Conservation (phyloP, 2,888 invertebrate genomes). For the Rugalucina vietnamica region DNA sequence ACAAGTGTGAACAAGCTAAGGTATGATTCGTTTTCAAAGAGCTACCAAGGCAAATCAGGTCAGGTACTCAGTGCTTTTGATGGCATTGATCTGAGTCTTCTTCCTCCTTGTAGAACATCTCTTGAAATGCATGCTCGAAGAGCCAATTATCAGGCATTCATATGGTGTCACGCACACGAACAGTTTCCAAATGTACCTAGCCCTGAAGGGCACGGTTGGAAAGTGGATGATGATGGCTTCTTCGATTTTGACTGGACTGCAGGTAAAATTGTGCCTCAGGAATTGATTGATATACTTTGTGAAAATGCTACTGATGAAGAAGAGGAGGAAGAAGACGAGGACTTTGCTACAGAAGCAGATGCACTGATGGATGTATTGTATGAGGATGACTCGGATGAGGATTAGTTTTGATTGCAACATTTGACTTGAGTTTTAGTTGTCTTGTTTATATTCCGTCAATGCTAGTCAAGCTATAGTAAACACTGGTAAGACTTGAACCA, state of each 20-base stretch:
- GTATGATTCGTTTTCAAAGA: conserved; percentile 21
- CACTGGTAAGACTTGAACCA: no score
- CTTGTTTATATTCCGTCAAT: no score
- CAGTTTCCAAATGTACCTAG: conserved; percentile 15
- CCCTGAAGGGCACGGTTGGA: conserved; percentile 31
- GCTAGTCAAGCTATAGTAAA: no score
- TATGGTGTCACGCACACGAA: conserved; percentile 37
- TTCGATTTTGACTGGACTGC: not conserved
- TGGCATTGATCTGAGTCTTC: conserved; percentile 44
- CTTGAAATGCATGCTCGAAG: conserved; percentile 38
- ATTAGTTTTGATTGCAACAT: not conserved
- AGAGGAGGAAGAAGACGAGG: not conserved
- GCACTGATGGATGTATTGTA: not conserved
- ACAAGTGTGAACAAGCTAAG: conserved; percentile 21
- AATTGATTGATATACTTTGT: not conserved
- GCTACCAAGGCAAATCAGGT: conserved; percentile 9
- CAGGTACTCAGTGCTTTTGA: not conserved
- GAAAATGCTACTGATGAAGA: not conserved
- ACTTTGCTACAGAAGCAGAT: not conserved
- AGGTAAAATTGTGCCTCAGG: not conserved
- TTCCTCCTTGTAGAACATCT: conserved; percentile 39
- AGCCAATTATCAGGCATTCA: conserved; percentile 48
- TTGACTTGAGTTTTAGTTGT: no score
- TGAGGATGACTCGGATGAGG: not conserved
- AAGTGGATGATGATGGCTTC: not conserved